Percentiles rank a stretch among this genome's conserved stretches.
phyloP scores from a whole-genome alignment of 2,888 invertebrate species.

The Limenitis arthemis region DNA sequence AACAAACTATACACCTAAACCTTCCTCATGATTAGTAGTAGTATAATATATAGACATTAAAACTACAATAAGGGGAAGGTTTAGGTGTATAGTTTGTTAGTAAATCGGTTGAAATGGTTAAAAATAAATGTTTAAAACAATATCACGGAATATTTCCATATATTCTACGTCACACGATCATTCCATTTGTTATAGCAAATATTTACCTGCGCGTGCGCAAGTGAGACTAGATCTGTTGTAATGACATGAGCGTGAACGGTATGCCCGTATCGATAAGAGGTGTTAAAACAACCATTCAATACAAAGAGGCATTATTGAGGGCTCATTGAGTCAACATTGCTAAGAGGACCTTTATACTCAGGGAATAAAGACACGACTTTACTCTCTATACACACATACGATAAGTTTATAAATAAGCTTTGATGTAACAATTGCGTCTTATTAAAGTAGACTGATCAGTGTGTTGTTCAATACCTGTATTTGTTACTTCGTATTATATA shows the following conservation, averaged over 20 bases:
- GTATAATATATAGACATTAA: no score
- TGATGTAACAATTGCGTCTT: neutral
- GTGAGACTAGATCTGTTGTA: conserved; percentile 42
- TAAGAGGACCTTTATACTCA: neutral
- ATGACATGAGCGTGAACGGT: conserved; percentile 25
- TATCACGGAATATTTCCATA: conserved; percentile 24
- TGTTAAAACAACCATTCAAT: conserved; percentile 4
- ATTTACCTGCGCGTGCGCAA: conserved; percentile 47
- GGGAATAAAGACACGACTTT: neutral
- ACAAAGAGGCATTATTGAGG: neutral
- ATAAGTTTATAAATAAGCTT: neutral
- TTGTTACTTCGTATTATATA: no score
- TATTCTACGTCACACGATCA: conserved; percentile 6
- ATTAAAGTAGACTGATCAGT: neutral
- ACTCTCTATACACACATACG: neutral
- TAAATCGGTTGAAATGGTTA: no score
- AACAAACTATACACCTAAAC: no score
- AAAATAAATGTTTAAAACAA: neutral
- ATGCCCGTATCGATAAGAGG: conserved; percentile 8
- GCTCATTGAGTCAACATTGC: neutral
- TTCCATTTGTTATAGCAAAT: conserved; percentile 29
- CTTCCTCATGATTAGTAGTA: no score
- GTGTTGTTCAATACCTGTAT: neutral
- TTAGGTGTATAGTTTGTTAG: no score
- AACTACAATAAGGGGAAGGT: no score